Evolutionary conservation across 53 echinoderm and acorn worm genomes (phyloP), one percentile per base, ranked within the genome.

Genomic region (Antedon mediterranea): DNA sequence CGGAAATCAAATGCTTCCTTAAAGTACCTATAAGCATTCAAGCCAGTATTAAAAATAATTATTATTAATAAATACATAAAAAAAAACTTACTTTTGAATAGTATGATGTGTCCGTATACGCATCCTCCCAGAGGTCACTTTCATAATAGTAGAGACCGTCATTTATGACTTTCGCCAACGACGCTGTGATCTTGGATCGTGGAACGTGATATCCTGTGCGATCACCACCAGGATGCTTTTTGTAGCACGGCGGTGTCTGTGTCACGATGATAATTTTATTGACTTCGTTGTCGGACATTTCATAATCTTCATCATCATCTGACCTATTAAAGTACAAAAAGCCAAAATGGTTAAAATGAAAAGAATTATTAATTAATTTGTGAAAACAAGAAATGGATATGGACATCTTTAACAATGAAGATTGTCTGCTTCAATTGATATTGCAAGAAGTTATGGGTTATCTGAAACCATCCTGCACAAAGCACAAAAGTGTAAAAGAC

Each of bases 191-290:
- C 88, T 90, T 98, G 4, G 92, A 81, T 43, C 98, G 73, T 31
- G 98, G 84, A 74, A 87, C 90, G 34, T 88, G 86, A 89, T 92
- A 88, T 3, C 92, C 95, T 13, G 90, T 93, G 44, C 93, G 81
- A 80, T 93, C 98, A 3, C 94, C 93, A 30, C 89, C 89, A 1
- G 94, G 94, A 43, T 94, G 94, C 79, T 98, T 98, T 88, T 90
- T 98, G 57, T 81, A 79, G 79, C 87, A 88, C 23, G 98, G 98
- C 9, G 98, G 98, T 34, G 98, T 98, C 85, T 98, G 98, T 0
- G 93, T 92, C 18, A 98, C 88, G 74, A 98, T 98, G 90, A 98
- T 98, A 87, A 98, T 98, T 85, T 98, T 98, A 81, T 88, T 89
- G 83, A 98, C 82, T 23, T 98, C 98, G 34, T 88, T 82, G 77